Evolutionary conservation across 2,113 vertebrate species (phyloP).

Genomic region (Chitala chitala): DNA sequence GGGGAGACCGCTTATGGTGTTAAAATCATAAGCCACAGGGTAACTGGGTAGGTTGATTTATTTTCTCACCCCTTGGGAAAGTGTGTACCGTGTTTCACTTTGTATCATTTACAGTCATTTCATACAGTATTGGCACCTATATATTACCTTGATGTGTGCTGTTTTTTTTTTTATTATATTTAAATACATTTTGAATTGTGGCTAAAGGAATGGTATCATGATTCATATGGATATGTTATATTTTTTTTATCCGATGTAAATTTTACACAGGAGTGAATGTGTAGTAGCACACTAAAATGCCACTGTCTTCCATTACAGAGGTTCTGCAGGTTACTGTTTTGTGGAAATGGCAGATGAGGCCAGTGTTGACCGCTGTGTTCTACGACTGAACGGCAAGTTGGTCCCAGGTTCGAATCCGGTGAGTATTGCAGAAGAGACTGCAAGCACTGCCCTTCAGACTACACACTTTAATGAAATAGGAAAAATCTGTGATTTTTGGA

Average conservation of each 20-base stretch:
- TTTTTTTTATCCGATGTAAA: neutral
- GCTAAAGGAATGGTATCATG: neutral
- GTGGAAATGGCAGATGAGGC: slow-evolving; percentile 71
- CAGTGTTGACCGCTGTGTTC: slow-evolving; percentile 69
- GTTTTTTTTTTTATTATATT: too few relatives aligned
- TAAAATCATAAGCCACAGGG: slow-evolving; percentile 70
- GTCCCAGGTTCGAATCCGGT: slow-evolving; percentile 74
- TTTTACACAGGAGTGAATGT: too few relatives aligned
- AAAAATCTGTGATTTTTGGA: slow-evolving; percentile 39
- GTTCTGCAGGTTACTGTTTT: slow-evolving; percentile 73
- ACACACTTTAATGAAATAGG: slow-evolving; percentile 9
- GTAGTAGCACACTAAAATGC: neutral
- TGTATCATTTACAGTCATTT: too few relatives aligned
- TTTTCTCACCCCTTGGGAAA: too few relatives aligned
- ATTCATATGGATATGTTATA: neutral
- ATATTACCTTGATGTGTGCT: too few relatives aligned
- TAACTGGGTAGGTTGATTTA: slow-evolving; percentile 59
- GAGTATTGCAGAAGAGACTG: slow-evolving; percentile 32
- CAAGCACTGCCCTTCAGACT: neutral
- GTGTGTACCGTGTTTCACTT: too few relatives aligned
- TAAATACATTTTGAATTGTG: neutral
- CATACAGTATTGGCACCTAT: too few relatives aligned
- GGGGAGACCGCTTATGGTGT: slow-evolving; percentile 66
- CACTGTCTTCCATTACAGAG: slow-evolving; percentile 34
- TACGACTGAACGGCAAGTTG: slow-evolving; percentile 68